Evolutionary conservation across 2,888 invertebrate species (phyloP).

Genomic region (Aelia acuminata): DNA sequence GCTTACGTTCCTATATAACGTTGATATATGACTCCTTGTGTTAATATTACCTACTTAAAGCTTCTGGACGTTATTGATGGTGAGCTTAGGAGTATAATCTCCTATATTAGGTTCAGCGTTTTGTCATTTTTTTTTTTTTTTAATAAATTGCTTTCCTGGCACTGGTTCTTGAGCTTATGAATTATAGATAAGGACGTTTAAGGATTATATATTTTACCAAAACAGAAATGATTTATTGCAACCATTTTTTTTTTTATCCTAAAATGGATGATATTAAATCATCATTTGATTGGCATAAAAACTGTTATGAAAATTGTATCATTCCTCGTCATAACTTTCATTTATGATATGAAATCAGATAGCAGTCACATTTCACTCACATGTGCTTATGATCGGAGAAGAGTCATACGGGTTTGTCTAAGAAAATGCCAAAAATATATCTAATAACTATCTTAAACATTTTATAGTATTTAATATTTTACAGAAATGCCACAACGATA

Average conservation of each 20-base stretch:
- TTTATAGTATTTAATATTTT: background rate
- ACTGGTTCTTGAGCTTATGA: background rate
- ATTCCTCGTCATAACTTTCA: background rate
- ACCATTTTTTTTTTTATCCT: no score
- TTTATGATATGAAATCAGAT: background rate
- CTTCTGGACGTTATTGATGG: background rate
- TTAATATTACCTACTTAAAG: background rate
- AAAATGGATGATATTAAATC: background rate
- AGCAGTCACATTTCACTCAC: background rate
- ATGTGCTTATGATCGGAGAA: no score
- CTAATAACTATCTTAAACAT: background rate
- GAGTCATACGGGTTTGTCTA: no score
- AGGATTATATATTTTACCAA: background rate
- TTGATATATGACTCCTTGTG: background rate
- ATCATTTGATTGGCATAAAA: background rate
- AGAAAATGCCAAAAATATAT: no score
- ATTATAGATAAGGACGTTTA: background rate
- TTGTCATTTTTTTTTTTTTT: background rate
- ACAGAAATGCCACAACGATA: background rate
- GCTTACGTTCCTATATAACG: background rate
- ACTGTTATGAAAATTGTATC: background rate
- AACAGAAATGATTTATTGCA: background rate
- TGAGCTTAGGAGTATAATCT: background rate
- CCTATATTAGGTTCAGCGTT: background rate
- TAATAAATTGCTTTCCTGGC: background rate